These are phyloP conservation scores for Tetramorium bicarinatum DNA, from an alignment of 2,888 invertebrate genomes.

Conservation along the genomic window DNA sequence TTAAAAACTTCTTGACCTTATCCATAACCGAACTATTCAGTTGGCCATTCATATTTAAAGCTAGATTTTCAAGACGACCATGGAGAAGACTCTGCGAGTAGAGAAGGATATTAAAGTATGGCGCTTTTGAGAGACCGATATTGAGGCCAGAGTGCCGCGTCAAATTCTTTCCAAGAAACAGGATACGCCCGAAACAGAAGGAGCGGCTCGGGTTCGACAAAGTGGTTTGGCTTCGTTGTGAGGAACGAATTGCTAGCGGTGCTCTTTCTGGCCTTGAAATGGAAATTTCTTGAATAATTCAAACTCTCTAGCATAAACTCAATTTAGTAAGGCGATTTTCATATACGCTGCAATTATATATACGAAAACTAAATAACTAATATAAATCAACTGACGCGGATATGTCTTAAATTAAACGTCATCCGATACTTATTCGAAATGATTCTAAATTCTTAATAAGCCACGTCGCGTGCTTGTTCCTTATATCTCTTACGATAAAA, in stretches of 20 bases:
- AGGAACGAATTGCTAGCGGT: constrained; percentile 41
- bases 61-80: constrained; percentile 28
- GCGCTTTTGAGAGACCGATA: constrained; percentile 44
- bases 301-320: constrained; percentile 29
- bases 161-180: constrained; percentile 53
- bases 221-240: constrained; percentile 22
- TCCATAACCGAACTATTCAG: constrained; percentile 32
- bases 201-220: constrained; percentile 30
- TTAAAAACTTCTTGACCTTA: not conserved
- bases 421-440: not conserved
- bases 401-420: constrained; percentile 10
- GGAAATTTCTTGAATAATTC: constrained; percentile 51
- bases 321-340: constrained; percentile 9
- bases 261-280: constrained; percentile 38
- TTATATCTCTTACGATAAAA: not conserved
- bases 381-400: not conserved
- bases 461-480: not conserved
- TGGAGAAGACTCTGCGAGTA: not conserved
- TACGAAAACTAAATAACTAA: not conserved
- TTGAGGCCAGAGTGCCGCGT: constrained; percentile 48
- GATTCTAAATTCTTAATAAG: constrained; percentile 28
- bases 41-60: constrained; percentile 55
- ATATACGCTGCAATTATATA: constrained; percentile 20
- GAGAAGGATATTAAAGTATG: constrained; percentile 41
- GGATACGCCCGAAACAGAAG: constrained; percentile 44